These are phyloP conservation scores for Homalodisca vitripennis DNA, from an alignment of 1,140 invertebrate genomes.

Conservation along the genomic window DNA sequence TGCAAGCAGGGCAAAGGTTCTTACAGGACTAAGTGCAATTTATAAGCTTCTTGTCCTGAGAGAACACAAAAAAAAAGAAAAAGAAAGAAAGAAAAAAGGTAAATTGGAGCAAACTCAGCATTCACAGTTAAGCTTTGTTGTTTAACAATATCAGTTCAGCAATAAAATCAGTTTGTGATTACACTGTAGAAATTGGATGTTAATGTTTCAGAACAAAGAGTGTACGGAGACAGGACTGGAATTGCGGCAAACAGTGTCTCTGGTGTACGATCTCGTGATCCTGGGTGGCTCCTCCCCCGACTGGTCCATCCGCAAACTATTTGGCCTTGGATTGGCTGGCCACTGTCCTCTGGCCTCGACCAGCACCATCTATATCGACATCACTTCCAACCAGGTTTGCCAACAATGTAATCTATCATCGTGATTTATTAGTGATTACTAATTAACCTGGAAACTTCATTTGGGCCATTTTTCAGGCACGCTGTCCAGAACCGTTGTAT, in stretches of 20 bases:
- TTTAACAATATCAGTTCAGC: too few relatives aligned
- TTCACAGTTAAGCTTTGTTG: background rate
- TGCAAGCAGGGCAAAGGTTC: too few relatives aligned
- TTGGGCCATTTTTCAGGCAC: too few relatives aligned
- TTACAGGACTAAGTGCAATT: too few relatives aligned
- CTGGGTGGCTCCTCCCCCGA: constrained; percentile 58
- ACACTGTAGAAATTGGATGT: too few relatives aligned
- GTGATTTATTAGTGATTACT: too few relatives aligned
- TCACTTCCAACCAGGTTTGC: constrained; percentile 57
- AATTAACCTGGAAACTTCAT: too few relatives aligned
- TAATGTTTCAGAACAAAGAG: constrained; percentile 51
- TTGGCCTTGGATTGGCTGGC: constrained; percentile 76
- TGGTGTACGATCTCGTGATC: constrained; percentile 80
- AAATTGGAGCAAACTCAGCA: too few relatives aligned
- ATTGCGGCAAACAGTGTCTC: constrained; percentile 77
- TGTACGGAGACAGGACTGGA: constrained; percentile 70
- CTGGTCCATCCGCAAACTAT: constrained; percentile 85
- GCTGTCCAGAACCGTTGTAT: too few relatives aligned
- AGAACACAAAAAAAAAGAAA: too few relatives aligned
- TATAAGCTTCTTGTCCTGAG: too few relatives aligned
- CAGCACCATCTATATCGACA: constrained; percentile 82
- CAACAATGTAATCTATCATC: background rate
- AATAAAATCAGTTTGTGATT: constrained; percentile 34
- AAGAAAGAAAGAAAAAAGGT: too few relatives aligned
- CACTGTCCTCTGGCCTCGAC: constrained; percentile 74